These are phyloP conservation scores for Fopius arisanus DNA, from an alignment of 1,140 invertebrate species.

Conservation along the genomic window DNA sequence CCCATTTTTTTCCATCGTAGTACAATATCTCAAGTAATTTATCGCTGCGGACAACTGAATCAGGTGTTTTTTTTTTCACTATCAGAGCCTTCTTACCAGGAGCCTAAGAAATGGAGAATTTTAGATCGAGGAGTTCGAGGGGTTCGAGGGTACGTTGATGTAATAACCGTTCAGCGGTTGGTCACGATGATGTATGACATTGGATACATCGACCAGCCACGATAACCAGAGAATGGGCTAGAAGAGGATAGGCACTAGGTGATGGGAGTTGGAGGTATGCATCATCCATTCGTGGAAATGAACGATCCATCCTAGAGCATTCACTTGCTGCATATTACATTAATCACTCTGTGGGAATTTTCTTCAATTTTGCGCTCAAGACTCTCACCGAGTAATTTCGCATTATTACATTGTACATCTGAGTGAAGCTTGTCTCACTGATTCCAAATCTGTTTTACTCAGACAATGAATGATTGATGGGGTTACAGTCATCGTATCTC, in stretches of 20 bases:
- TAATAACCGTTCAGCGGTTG: neutral
- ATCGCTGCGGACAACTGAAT: neutral
- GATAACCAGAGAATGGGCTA: neutral
- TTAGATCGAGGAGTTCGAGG: neutral
- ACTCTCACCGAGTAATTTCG: neutral
- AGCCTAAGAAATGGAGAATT: neutral
- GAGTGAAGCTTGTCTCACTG: neutral
- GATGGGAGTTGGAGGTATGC: neutral
- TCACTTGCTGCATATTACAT: neutral
- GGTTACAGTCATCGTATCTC: neutral
- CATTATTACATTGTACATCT: neutral
- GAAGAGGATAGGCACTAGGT: neutral
- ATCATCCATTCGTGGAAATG: neutral
- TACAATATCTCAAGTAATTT: no score
- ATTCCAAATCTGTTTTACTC: neutral
- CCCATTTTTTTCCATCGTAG: neutral
- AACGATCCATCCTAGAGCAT: neutral
- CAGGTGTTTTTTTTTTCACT: neutral
- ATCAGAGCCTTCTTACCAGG: neutral
- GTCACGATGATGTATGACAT: neutral
- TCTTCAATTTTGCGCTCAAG: neutral
- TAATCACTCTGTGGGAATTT: neutral
- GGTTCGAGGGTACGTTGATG: neutral
- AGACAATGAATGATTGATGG: neutral
- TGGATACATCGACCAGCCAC: neutral